phyloP scores from a whole-genome alignment of 2,113 vertebrate genomes.

The Labeo rohita region DNA sequence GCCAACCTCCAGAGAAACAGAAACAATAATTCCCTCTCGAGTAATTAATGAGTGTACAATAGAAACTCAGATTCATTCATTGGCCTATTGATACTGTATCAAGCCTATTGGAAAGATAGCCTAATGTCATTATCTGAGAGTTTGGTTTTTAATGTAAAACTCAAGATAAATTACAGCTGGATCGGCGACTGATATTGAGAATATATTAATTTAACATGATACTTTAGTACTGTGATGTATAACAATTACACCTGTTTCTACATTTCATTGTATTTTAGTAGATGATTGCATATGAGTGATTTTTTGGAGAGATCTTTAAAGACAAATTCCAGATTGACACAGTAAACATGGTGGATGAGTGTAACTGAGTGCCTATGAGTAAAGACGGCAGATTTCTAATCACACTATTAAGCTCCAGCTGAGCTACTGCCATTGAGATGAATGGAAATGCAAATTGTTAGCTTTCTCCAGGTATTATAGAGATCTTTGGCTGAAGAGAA shows the following conservation, averaged over 20 bases:
- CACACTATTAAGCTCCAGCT: not conserved
- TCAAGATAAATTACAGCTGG: not conserved
- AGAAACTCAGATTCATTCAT: constrained; percentile 16
- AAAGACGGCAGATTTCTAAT: not conserved
- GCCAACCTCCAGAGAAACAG: constrained; percentile 21
- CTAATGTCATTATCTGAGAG: not conserved
- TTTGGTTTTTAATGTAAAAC: not conserved
- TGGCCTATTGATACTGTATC: not conserved
- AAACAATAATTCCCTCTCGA: constrained; percentile 18
- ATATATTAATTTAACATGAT: not conserved
- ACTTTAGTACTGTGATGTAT: not conserved
- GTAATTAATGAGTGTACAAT: constrained; percentile 27
- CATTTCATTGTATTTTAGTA: not conserved
- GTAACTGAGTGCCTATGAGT: not conserved
- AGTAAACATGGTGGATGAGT: not conserved
- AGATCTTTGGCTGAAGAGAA: not conserved
- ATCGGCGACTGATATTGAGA: not conserved
- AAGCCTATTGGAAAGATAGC: not conserved
- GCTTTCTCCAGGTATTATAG: not conserved
- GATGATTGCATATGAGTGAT: not conserved
- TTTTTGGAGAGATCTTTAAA: not conserved
- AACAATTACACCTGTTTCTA: not conserved
- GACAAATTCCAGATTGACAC: not conserved
- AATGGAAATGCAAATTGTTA: not conserved
- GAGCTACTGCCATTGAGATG: not conserved